Conservation (phyloP, 2,113 vertebrate species). For the Platichthys stellatus region DNA sequence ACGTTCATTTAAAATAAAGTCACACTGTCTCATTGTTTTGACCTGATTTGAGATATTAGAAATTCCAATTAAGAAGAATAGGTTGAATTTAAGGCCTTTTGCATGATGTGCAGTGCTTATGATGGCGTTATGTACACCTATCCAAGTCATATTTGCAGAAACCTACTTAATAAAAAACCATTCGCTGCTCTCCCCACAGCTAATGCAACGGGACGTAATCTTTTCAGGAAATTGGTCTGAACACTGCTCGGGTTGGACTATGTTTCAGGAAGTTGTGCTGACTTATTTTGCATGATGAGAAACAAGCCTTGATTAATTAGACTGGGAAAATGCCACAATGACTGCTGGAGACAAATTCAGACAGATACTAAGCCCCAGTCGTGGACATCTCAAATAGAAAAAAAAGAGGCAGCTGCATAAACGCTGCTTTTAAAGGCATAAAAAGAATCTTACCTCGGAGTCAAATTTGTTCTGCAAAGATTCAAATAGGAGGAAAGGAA, state of each 20-base stretch:
- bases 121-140: constrained; percentile 76
- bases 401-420: constrained; percentile 30
- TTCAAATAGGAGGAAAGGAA: constrained; percentile 39
- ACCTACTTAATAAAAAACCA: constrained; percentile 76
- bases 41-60: constrained; percentile 40
- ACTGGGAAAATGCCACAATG: constrained; percentile 50
- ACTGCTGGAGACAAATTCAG: constrained; percentile 35
- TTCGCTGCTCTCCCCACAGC: constrained; percentile 83
- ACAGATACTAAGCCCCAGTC: constrained; percentile 41
- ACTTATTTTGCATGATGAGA: constrained; percentile 58
- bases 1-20: not conserved
- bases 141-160: constrained; percentile 79
- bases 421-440: constrained; percentile 45
- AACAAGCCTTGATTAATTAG: constrained; percentile 59
- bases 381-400: constrained; percentile 43
- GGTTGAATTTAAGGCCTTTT: constrained; percentile 7
- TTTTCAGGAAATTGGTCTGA: constrained; percentile 55
- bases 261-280: constrained; percentile 53
- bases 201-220: constrained; percentile 72
- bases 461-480: constrained; percentile 60
- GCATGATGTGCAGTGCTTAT: constrained; percentile 71
- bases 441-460: constrained; percentile 52
- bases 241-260: constrained; percentile 45
- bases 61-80: constrained; percentile 42
- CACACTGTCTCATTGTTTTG: constrained; percentile 29